Conservation (phyloP, 2,888 invertebrate genomes). For the Tiphia femorata region DNA sequence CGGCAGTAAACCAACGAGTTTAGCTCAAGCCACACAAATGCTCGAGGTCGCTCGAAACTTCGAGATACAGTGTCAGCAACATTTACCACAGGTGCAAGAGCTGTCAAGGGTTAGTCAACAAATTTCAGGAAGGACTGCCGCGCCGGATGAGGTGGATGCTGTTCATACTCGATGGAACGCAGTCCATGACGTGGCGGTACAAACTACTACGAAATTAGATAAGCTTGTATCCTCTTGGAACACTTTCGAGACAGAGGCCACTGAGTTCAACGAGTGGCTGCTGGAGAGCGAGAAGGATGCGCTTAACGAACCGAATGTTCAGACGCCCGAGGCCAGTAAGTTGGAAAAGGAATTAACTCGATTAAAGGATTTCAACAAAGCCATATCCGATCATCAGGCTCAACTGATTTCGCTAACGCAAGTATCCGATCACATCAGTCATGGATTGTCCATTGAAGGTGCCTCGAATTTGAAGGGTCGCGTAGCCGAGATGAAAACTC, state of each 20-base stretch:
- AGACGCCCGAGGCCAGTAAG: conserved; percentile 81
- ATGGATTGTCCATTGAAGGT: conserved; percentile 84
- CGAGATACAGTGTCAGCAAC: conserved; percentile 82
- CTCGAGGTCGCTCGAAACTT: conserved; percentile 80
- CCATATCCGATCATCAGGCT: conserved; percentile 87
- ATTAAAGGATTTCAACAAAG: conserved; percentile 85
- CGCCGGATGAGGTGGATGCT: conserved; percentile 87
- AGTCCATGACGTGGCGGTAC: conserved; percentile 83
- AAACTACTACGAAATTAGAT: conserved; percentile 83
- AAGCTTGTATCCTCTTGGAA: conserved; percentile 86
- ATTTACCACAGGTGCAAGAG: conserved; percentile 81
- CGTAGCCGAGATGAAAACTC: conserved; percentile 80
- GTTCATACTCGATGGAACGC: conserved; percentile 87
- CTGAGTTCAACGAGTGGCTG: conserved; percentile 84
- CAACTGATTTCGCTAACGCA: conserved; percentile 85
- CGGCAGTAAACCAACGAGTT: conserved; percentile 80
- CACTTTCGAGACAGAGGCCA: conserved; percentile 83
- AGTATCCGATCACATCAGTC: conserved; percentile 83
- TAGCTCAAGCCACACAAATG: conserved; percentile 86
- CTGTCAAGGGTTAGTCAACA: conserved; percentile 82
- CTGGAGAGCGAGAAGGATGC: conserved; percentile 76
- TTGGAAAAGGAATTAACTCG: conserved; percentile 82
- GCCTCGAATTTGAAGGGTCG: conserved; percentile 79
- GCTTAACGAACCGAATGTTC: conserved; percentile 74
- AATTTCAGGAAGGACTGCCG: conserved; percentile 80